These are phyloP conservation scores for Talpa occidentalis DNA, from an alignment of 2,113 vertebrate species.

Conservation along the genomic window DNA sequence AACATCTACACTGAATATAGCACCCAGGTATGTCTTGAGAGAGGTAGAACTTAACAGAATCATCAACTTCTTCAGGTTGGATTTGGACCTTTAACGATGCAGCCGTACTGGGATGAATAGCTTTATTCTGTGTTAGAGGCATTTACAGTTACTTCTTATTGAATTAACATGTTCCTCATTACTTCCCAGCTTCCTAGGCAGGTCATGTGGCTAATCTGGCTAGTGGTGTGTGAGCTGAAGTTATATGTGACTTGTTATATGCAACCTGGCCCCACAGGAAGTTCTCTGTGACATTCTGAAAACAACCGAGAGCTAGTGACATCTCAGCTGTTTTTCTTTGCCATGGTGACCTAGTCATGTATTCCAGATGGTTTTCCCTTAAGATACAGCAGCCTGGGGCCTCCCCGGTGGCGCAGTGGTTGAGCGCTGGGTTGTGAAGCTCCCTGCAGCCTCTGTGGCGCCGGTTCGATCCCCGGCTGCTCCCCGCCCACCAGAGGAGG, in stretches of 20 bases:
- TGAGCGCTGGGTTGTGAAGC: no score
- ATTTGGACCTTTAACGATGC: background rate
- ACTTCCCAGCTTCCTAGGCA: background rate
- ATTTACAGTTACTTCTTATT: background rate
- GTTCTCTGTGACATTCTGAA: background rate
- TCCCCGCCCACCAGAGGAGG: no score
- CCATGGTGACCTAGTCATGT: background rate
- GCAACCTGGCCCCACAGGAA: background rate
- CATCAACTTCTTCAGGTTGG: background rate
- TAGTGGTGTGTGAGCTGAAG: background rate
- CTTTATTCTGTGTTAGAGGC: background rate
- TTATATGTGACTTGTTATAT: background rate
- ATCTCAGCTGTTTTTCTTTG: slow-evolving; percentile 1
- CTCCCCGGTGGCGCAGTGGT: no score
- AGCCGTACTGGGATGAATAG: background rate
- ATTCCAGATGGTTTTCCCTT: background rate
- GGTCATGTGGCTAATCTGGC: background rate
- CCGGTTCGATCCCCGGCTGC: no score
- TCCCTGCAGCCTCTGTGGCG: no score
- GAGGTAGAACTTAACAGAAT: background rate
- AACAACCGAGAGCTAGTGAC: background rate
- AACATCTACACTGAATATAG: background rate
- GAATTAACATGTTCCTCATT: background rate
- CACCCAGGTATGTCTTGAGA: background rate
- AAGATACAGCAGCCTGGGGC: background rate